These are phyloP conservation scores for Chaenocephalus aceratus DNA, from an alignment of 2,113 vertebrate species.

Conservation along the genomic window DNA sequence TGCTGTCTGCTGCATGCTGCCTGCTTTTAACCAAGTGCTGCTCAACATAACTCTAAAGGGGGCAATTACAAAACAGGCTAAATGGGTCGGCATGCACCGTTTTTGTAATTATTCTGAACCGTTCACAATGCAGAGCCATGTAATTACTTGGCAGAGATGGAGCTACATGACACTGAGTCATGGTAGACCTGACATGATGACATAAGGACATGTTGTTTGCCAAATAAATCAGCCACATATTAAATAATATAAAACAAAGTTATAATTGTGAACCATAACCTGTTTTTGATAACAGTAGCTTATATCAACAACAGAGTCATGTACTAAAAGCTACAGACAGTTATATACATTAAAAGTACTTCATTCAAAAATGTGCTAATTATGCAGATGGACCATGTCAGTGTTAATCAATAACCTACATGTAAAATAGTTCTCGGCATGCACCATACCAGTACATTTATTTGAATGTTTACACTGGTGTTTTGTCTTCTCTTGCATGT, in stretches of 20 bases:
- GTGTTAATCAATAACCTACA: neutral
- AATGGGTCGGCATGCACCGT: neutral
- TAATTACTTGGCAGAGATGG: slow-evolving; percentile 33
- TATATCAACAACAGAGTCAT: neutral
- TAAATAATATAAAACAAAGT: neutral
- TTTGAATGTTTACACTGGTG: neutral
- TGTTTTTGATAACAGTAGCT: neutral
- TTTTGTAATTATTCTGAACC: slow-evolving; percentile 45
- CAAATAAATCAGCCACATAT: neutral
- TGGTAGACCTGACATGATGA: slow-evolving; percentile 4
- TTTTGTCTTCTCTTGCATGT: neutral
- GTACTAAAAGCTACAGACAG: neutral
- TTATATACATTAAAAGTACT: too few species aligned
- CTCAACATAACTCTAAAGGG: slow-evolving; percentile 47
- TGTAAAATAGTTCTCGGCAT: neutral
- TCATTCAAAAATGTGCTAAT: neutral
- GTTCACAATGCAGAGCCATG: slow-evolving; percentile 27
- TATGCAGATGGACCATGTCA: neutral
- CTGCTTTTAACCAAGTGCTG: slow-evolving; percentile 49
- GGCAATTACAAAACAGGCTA: slow-evolving; percentile 36
- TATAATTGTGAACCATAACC: too few species aligned
- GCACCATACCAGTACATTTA: neutral
- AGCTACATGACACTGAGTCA: slow-evolving; percentile 1
- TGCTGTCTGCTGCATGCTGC: slow-evolving; percentile 38
- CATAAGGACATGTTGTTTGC: neutral